Evolutionary conservation across 2,113 vertebrate species (phyloP).

Genomic region (Vireo altiloquus): DNA sequence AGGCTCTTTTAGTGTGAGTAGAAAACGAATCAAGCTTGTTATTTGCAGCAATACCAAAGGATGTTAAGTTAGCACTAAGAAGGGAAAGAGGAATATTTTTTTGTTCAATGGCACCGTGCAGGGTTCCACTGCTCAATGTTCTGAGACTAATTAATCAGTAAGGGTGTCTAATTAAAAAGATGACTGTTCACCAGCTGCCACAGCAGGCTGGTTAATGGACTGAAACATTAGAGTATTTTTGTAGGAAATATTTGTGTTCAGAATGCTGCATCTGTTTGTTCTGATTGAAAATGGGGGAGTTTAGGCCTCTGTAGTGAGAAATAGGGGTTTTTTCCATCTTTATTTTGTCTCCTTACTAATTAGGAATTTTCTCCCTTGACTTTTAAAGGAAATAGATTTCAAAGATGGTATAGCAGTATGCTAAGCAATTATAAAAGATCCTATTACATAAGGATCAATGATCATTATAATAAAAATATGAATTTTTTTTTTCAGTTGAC

Average conservation of each 20-base stretch:
- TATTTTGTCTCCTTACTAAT: background rate
- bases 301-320: fast-evolving
- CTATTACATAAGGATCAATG: background rate
- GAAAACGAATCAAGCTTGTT: conserved; percentile 34
- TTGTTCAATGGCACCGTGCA: background rate
- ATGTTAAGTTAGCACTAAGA: background rate
- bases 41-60: background rate
- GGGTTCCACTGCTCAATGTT: conserved; percentile 47
- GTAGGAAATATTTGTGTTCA: conserved; percentile 23
- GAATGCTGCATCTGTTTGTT: background rate
- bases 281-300: background rate
- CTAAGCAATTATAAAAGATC: background rate
- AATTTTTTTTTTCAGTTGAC: background rate
- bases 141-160: conserved; percentile 74
- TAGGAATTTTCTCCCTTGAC: background rate
- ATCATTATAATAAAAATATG: background rate
- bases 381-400: background rate
- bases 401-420: background rate
- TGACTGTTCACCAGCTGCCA: conserved; percentile 68
- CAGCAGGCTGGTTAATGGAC: conserved; percentile 41
- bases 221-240: conserved; percentile 26
- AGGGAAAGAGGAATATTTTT: background rate
- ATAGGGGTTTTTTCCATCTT: background rate
- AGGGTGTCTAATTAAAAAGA: conserved; percentile 70
- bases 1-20: background rate